Evolutionary conservation across 2,113 vertebrate genomes (phyloP), one percentile per base, ranked within the genome.

Genomic region (Muntiacus muntjak): DNA sequence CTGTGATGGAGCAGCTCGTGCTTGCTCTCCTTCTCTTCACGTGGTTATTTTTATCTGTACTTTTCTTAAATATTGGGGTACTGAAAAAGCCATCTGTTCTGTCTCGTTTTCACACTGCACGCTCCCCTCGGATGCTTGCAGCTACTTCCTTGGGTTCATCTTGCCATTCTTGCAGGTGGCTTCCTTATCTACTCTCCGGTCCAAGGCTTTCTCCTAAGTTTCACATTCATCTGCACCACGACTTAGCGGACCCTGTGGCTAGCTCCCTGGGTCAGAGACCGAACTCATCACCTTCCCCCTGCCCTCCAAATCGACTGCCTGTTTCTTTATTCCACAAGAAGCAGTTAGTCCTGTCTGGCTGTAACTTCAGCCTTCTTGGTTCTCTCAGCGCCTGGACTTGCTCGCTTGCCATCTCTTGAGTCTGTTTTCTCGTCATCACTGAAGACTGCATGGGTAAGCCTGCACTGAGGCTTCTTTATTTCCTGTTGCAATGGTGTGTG

Each of bases 211-310:
- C 57, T 40, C 4, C 21, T 13, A 10, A 12, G 3, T 33, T 55
- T 54, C 58, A 58, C 58, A 58, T 5, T 47, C 47, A 3, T 23
- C 3, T 6, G 6, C 10, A 9, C n/a, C 11, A 0, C 33, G 1
- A 2, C 13, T 6, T 3, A 10, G 19, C 6, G 6, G 30, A 3
- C 23, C n/a, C 25, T 40, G 58, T 7, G 50, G 30, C 57, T 47
- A 12, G 9, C 30, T 54, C 7, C 19, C 16, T 10, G 2, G 43
- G 19, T 21, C 50, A 45, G 79, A 64, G 58, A 26, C 2, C 1
- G 45, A n/a, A 4, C 16, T 2, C 6, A 1, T 19, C 25, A 17
- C 3, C 1, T 8, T 5, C 23, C 54, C 74, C 4, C 7, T 30
- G 1, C n/a, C 7, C 25, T 21, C 36, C 10, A 36, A 15, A 15